A percentile compares a stretch with the other conserved stretches of the same genome.
These are phyloP conservation scores for Horisme vitalbata DNA, from an alignment of 2,888 invertebrate genomes.

Conservation along the genomic window DNA sequence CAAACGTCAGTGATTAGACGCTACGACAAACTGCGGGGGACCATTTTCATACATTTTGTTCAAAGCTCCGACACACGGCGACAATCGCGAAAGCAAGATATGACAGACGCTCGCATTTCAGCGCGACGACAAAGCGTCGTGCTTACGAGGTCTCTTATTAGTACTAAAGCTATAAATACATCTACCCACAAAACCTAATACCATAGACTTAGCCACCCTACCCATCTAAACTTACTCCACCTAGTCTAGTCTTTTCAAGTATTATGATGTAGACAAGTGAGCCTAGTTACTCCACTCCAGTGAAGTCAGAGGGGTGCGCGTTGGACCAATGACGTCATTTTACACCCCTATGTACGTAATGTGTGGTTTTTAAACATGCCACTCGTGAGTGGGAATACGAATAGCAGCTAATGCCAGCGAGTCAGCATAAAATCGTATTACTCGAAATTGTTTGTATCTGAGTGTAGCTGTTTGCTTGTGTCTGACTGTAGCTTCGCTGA, in stretches of 20 bases:
- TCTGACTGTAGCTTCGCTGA: slow-evolving; percentile 14
- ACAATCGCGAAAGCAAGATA: too few species aligned
- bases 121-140: too few species aligned
- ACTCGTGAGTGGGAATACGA: slow-evolving; percentile 48
- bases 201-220: slow-evolving; percentile 2
- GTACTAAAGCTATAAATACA: too few species aligned
- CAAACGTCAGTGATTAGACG: too few species aligned
- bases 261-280: slow-evolving; percentile 28
- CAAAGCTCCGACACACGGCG: too few species aligned
- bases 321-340: slow-evolving; percentile 72
- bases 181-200: slow-evolving; percentile 1
- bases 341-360: slow-evolving; percentile 48
- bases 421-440: slow-evolving; percentile 36
- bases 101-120: too few species aligned
- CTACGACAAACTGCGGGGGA: too few species aligned
- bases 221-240: slow-evolving; percentile 2
- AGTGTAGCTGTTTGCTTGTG: slow-evolving; percentile 14
- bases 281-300: slow-evolving; percentile 29
- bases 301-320: slow-evolving; percentile 58
- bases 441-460: slow-evolving; percentile 19
- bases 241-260: slow-evolving; percentile 24
- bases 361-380: slow-evolving; percentile 48
- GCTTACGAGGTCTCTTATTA: too few species aligned
- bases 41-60: too few species aligned
- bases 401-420: slow-evolving; percentile 41